These are phyloP conservation scores for Trachelus iudaicus DNA, from an alignment of 2,888 invertebrate genomes.

Conservation along the genomic window DNA sequence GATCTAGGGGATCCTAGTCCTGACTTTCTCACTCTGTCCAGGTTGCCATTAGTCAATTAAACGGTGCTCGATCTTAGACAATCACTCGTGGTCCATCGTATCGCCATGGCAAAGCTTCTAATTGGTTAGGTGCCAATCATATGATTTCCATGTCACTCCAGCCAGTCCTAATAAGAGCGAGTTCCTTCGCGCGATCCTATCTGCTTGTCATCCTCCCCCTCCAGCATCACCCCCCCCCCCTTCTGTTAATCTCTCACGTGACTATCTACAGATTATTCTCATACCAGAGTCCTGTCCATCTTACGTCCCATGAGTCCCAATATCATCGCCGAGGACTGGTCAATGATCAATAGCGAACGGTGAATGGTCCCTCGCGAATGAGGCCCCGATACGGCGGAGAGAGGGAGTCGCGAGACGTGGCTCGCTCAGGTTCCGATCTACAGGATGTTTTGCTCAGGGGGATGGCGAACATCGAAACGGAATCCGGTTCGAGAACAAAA, in stretches of 20 bases:
- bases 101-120: conserved; percentile 5
- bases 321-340: not conserved
- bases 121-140: conserved; percentile 22
- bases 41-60: conserved; percentile 16
- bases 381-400: not conserved
- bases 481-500: conserved; percentile 60
- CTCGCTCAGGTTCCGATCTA: not conserved
- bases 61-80: conserved; percentile 6
- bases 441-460: conserved; percentile 44
- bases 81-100: conserved; percentile 10
- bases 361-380: not conserved
- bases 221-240: not conserved
- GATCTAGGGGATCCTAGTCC: not conserved
- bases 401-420: not conserved
- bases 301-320: not conserved
- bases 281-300: not conserved
- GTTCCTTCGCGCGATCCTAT: not conserved
- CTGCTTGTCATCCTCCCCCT: not conserved
- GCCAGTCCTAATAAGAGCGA: not conserved
- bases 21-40: not conserved
- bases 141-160: conserved; percentile 10
- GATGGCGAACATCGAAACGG: conserved; percentile 53
- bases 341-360: not conserved
- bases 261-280: not conserved
- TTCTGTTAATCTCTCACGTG: not conserved